Evolutionary conservation across 2,797 vertebrate genomes (phyloP).

Genomic region (Myotis pilosus): DNA sequence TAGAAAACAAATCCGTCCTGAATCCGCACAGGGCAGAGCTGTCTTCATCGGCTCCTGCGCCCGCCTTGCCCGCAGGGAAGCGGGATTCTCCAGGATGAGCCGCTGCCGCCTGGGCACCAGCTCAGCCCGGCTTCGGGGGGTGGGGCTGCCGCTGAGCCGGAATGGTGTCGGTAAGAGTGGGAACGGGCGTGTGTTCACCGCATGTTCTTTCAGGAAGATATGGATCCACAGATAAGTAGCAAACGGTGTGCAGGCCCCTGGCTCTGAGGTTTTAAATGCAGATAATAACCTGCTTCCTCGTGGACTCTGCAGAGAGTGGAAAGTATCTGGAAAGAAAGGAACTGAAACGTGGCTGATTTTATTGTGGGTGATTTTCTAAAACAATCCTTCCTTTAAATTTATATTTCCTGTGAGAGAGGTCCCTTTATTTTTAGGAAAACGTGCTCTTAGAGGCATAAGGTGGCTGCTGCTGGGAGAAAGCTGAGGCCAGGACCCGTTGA

Average conservation of each 20-base stretch:
- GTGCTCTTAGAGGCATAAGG: neutral
- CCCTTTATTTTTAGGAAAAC: neutral
- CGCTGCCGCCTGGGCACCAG: neutral
- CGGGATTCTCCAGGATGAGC: fast-evolving
- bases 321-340: neutral
- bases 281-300: neutral
- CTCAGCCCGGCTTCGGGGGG: neutral
- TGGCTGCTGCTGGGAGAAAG: too few species aligned
- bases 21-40: neutral
- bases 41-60: fast-evolving
- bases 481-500: too few species aligned
- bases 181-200: neutral
- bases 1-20: fast-evolving
- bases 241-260: neutral
- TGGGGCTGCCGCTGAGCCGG: fast-evolving
- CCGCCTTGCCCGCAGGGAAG: fast-evolving
- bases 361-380: too few species aligned
- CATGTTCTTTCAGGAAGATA: neutral
- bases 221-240: neutral
- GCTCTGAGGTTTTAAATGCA: neutral
- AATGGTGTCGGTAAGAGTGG: neutral
- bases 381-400: neutral
- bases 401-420: neutral
- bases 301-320: neutral
- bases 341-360: neutral